Percentiles rank a stretch among this genome's conserved stretches.
These are phyloP conservation scores for Pachycephala philippinensis DNA, from an alignment of 2,113 vertebrate species.

Conservation along the genomic window DNA sequence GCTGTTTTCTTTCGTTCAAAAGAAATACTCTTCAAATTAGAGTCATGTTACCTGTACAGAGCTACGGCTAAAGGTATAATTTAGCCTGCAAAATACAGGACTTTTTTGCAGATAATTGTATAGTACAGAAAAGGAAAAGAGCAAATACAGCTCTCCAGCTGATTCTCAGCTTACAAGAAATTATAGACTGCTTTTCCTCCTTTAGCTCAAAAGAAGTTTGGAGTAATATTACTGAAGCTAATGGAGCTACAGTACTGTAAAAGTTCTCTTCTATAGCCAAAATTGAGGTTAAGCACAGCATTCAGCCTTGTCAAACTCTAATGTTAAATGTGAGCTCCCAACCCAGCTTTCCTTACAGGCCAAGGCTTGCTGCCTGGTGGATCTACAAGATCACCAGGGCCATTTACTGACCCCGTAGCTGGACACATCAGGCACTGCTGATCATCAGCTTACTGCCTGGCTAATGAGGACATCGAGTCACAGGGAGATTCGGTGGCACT, in stretches of 20 bases:
- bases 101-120: not conserved
- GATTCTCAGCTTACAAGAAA: not conserved
- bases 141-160: not conserved
- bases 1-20: not conserved
- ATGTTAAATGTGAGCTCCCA: not conserved
- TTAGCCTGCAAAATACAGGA: not conserved
- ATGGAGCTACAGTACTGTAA: not conserved
- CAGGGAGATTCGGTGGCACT: not conserved
- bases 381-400: not conserved
- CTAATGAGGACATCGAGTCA: rapidly evolving
- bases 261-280: not conserved
- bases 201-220: not conserved
- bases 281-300: not conserved
- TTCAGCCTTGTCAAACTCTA: not conserved
- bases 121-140: not conserved
- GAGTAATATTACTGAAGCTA: not conserved
- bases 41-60: not conserved
- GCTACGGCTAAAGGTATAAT: not conserved
- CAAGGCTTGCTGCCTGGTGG: not conserved
- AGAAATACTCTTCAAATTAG: not conserved
- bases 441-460: not conserved
- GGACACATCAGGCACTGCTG: rapidly evolving
- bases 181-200: not conserved
- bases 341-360: not conserved
- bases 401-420: not conserved